phyloP scores from a whole-genome alignment of 2,797 vertebrate species.

The Gambusia yucatana region DNA sequence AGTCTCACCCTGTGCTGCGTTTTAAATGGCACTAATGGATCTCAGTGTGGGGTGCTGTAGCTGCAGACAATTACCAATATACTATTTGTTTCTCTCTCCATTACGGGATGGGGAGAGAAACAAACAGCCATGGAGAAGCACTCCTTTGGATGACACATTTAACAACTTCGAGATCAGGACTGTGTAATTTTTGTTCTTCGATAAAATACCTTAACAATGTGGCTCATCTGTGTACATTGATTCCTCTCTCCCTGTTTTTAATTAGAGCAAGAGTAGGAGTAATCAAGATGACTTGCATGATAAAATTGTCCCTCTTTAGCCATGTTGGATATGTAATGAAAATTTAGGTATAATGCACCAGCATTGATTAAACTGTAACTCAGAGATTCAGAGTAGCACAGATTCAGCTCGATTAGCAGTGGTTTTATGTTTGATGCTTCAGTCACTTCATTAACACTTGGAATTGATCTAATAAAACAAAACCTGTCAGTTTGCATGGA shows the following conservation, averaged over 20 bases:
- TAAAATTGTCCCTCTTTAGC: conserved; percentile 36
- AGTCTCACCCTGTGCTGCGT: conserved; percentile 41
- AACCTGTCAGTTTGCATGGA: conserved; percentile 9
- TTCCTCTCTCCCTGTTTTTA: conserved; percentile 38
- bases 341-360: conserved; percentile 42
- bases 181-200: conserved; percentile 49
- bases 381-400: conserved; percentile 31
- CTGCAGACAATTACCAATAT: conserved; percentile 55
- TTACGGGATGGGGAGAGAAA: conserved; percentile 44
- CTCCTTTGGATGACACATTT: conserved; percentile 60
- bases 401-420: conserved; percentile 44
- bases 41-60: conserved; percentile 41
- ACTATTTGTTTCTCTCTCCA: conserved; percentile 16
- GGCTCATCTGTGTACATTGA: conserved; percentile 58
- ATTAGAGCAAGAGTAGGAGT: conserved; percentile 54
- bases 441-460: conserved; percentile 45
- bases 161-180: conserved; percentile 49
- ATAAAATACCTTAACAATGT: conserved; percentile 52
- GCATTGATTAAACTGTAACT: conserved; percentile 50
- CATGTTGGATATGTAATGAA: conserved; percentile 40
- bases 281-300: conserved; percentile 38
- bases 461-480: conserved; percentile 34
- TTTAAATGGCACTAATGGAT: conserved; percentile 58
- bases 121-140: conserved; percentile 55
- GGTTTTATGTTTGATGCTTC: conserved; percentile 31